These are phyloP conservation scores for Ciconia boyciana DNA, from an alignment of 2,113 vertebrate species.

Conservation along the genomic window DNA sequence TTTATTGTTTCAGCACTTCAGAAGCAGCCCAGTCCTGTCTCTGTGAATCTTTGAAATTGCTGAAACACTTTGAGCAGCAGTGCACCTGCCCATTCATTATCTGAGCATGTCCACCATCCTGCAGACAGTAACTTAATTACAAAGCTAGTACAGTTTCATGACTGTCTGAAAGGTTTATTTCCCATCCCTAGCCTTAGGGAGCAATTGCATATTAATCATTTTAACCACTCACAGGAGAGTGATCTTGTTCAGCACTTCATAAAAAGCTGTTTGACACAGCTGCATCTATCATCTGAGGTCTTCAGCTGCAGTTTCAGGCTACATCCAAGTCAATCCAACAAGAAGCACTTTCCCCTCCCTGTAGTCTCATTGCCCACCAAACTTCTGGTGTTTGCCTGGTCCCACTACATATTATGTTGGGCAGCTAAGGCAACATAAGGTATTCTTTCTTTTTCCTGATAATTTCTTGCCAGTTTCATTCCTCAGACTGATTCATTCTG, in stretches of 20 bases:
- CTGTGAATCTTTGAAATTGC: neutral
- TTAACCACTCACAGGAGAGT: neutral
- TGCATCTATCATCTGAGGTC: neutral
- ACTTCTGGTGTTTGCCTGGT: neutral
- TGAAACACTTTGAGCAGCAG: neutral
- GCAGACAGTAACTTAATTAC: neutral
- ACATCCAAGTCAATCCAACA: neutral
- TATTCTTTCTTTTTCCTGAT: neutral
- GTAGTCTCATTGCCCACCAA: neutral
- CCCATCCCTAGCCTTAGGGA: neutral
- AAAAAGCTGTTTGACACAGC: neutral
- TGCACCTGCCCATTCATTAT: neutral
- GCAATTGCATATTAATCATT: neutral
- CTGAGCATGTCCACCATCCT: accelerated
- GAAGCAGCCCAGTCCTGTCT: neutral
- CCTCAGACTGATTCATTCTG: neutral
- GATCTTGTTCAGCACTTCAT: neutral
- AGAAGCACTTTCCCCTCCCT: neutral
- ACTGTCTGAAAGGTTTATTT: neutral
- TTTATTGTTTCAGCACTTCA: neutral
- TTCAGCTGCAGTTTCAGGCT: neutral
- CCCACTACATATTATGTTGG: neutral
- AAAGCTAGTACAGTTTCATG: neutral
- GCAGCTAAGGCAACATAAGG: neutral
- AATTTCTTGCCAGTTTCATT: neutral